Evolutionary conservation across 2,888 invertebrate genomes (phyloP).

Genomic region (Chesias legatella): DNA sequence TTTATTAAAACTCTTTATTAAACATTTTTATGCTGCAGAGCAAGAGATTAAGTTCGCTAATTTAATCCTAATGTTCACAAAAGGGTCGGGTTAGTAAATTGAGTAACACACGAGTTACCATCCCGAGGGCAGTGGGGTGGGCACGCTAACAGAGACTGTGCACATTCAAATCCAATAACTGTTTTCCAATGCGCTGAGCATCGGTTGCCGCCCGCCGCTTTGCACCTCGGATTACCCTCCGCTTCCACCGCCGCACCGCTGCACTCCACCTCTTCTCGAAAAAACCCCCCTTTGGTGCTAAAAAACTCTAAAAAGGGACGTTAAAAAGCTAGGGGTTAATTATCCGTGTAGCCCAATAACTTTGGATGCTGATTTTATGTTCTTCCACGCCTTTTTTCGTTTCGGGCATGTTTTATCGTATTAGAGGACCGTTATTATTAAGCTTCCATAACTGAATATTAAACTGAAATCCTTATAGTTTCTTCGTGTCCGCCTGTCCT

Average conservation of each 20-base stretch:
- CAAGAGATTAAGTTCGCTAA: conserved; percentile 13
- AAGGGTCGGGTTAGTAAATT: conserved; percentile 25
- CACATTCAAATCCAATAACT: conserved; percentile 46
- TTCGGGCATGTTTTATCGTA: conserved; percentile 7
- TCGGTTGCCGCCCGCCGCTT: conserved; percentile 42
- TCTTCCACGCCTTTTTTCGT: conserved; percentile 1
- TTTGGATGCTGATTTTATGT: conserved; percentile 21
- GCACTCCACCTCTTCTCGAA: conserved; percentile 24
- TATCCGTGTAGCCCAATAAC: conserved; percentile 39
- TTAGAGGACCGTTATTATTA: no score
- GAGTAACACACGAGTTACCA: conserved; percentile 19
- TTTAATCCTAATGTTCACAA: conserved; percentile 25
- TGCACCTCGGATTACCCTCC: conserved; percentile 59
- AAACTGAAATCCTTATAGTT: no score
- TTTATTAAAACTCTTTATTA: conserved; percentile 14
- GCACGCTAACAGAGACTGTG: conserved; percentile 47
- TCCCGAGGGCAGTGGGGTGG: conserved; percentile 34
- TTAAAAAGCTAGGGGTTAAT: conserved; percentile 45
- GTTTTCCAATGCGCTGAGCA: conserved; percentile 63
- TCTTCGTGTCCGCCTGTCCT: no score
- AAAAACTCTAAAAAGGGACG: conserved; percentile 44
- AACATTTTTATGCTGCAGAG: conserved; percentile 9
- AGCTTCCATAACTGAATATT: no score
- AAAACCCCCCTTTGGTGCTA: conserved; percentile 48
- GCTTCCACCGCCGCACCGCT: conserved; percentile 16